phyloP scores from a whole-genome alignment of 2,113 vertebrate species.

The Entosphenus tridentatus region DNA sequence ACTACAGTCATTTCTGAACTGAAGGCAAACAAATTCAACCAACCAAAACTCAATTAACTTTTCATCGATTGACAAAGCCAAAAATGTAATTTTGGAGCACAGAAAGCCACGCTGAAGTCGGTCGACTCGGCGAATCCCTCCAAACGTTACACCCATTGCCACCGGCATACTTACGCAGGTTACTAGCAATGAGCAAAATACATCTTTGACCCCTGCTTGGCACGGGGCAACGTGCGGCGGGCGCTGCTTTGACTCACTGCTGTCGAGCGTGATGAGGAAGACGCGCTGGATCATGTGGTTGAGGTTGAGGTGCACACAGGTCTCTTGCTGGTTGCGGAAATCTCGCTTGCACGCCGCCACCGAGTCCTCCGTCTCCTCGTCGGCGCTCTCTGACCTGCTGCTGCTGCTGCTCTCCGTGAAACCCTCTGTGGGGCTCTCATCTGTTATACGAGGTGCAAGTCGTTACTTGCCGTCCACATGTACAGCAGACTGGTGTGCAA shows the following conservation, averaged over 20 bases:
- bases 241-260: constrained; percentile 42
- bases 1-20: too few relatives aligned
- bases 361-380: constrained; percentile 65
- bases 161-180: not conserved
- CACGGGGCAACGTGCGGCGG: constrained; percentile 7
- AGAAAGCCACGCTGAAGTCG: not conserved
- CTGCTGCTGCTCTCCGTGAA: constrained; percentile 87
- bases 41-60: too few relatives aligned
- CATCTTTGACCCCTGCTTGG: constrained; percentile 3
- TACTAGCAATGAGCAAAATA: not conserved
- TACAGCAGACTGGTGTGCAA: not conserved
- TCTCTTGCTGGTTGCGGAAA: constrained; percentile 73
- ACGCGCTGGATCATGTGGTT: constrained; percentile 99
- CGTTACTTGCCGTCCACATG: not conserved
- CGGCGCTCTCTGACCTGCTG: constrained; percentile 76
- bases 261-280: constrained; percentile 89
- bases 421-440: constrained; percentile 31
- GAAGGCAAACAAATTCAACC: too few relatives aligned
- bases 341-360: constrained; percentile 81
- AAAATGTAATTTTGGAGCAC: not conserved
- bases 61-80: not conserved
- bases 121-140: not conserved
- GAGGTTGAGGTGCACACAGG: constrained; percentile 92
- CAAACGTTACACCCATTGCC: not conserved
- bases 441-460: constrained; percentile 18